phyloP scores from a whole-genome alignment of 2,797 vertebrate genomes.

The Gymnothorax javanicus region DNA sequence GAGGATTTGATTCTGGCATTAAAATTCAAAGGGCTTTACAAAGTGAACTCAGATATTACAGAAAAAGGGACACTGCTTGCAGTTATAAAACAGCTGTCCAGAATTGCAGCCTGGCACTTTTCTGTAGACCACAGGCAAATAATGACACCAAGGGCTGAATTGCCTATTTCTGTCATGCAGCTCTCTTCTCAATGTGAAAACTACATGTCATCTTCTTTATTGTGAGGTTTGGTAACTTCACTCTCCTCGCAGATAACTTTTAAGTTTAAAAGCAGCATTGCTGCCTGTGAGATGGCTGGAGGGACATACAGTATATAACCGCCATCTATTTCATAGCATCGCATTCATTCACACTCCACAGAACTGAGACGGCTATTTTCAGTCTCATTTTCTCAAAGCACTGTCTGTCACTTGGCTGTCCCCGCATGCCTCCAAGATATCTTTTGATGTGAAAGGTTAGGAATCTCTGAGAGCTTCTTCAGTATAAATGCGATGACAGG shows the following conservation, averaged over 20 bases:
- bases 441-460: conserved; percentile 4
- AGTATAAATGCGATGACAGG: background rate
- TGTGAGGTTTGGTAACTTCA: background rate
- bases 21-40: background rate
- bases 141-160: background rate
- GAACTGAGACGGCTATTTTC: background rate
- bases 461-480: background rate
- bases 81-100: background rate
- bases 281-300: background rate
- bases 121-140: background rate
- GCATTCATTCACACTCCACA: conserved; percentile 9
- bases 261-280: background rate
- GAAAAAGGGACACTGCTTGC: background rate
- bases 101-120: background rate
- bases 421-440: background rate
- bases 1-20: background rate
- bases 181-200: background rate
- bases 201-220: background rate
- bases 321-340: background rate
- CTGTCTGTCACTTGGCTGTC: conserved; percentile 6
- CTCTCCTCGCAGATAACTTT: background rate
- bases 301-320: background rate
- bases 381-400: conserved; percentile 7
- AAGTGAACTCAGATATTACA: background rate
- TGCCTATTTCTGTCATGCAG: background rate